Evolutionary conservation across 2,888 invertebrate genomes (phyloP).

Genomic region (Tetramorium bicarinatum): DNA sequence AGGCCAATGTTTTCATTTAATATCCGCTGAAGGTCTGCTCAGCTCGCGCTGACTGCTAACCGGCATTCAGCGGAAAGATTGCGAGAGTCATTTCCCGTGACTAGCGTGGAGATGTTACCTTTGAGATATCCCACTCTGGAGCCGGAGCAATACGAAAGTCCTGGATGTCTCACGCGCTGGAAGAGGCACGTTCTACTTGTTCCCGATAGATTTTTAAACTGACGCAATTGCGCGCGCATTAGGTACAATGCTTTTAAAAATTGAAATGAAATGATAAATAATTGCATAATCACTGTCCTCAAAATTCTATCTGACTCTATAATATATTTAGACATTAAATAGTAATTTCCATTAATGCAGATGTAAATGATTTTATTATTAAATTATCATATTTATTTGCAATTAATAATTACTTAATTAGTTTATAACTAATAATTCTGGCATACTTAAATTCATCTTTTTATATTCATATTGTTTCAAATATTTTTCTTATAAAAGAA

Average conservation of each 20-base stretch:
- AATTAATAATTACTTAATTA: slow-evolving; percentile 3
- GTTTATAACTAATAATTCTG: neutral
- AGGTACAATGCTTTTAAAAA: neutral
- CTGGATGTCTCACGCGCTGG: slow-evolving; percentile 12
- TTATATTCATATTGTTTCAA: neutral
- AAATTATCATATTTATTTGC: neutral
- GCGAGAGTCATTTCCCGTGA: slow-evolving; percentile 85
- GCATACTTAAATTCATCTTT: neutral
- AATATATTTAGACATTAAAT: neutral
- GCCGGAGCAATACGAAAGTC: slow-evolving; percentile 54
- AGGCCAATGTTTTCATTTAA: slow-evolving; percentile 85
- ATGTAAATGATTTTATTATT: neutral
- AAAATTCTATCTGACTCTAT: neutral
- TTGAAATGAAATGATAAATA: neutral
- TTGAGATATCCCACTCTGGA: slow-evolving; percentile 80
- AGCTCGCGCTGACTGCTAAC: slow-evolving; percentile 76
- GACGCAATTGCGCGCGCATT: slow-evolving; percentile 1
- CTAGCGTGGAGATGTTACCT: slow-evolving; percentile 84
- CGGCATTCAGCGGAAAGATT: slow-evolving; percentile 83
- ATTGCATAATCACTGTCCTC: neutral
- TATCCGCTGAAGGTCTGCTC: slow-evolving; percentile 81
- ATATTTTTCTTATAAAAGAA: neutral
- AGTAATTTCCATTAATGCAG: slow-evolving; percentile 10
- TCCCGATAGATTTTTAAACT: slow-evolving; percentile 18
- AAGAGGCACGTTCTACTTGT: slow-evolving; percentile 23